Evolutionary conservation across 2,888 invertebrate genomes (phyloP), one percentile per base, ranked within the genome.

Genomic region (Sycophila texana): DNA sequence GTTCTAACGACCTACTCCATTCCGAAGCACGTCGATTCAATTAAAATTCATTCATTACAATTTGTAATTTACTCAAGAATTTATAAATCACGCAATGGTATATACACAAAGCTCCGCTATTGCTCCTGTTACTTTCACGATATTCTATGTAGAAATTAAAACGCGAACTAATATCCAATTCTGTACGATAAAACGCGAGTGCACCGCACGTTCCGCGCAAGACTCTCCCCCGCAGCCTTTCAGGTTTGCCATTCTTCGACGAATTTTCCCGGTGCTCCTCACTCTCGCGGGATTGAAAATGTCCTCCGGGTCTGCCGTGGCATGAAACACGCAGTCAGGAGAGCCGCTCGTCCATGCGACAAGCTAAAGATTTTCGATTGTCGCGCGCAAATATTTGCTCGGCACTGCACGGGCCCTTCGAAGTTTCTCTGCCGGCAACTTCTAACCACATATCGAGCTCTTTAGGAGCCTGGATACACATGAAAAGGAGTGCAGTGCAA

Each of bases 291-390:
- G 30, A 18, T 22, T 51, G 7, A 39, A 10, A 39, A 39, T n/a
- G 58, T 47, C 63, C 5, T 70, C 70, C 49, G 26, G 49, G 60
- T 57, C 26, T 47, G 39, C 20, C 60, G 5, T 12, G 73, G 77
- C 77, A 74, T 71, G 75, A 76, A 72, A 73, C 73, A 65, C 65
- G 65, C 63, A 79, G 70, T 70, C 79, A 70, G 53, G 74, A 65
- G 63, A 47, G 72, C 16, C 39, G 58, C 20, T 39, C 22, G 67
- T 30, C 22, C 51, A 20, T 51, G 60, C 55, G 58, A 58, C 47
- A 22, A 30, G 67, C 57, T 18, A 75, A 73, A 80, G 72, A 76
- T 80, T 80, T 75, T 80, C 76, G 67, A 80, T 80, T 68, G 74
- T 77, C 61, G 65, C 49, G 22, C n/a, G 71, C 71, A 80, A 80